Percentiles rank a stretch among this genome's conserved stretches.
Evolutionary conservation across 1,140 invertebrate genomes (phyloP).

Genomic region (Drosophila orena): DNA sequence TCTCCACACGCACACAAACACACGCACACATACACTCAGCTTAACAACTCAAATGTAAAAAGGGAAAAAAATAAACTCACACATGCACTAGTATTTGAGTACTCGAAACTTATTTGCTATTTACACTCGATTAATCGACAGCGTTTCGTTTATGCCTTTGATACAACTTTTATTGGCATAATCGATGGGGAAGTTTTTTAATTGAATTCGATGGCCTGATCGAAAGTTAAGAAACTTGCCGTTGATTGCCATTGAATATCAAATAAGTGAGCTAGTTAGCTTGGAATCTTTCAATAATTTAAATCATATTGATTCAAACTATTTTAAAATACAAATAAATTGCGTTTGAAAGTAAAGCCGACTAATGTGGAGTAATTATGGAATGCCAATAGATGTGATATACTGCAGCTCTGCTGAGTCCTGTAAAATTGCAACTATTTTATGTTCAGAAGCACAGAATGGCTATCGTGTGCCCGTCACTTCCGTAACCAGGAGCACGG

Average conservation of each 20-base stretch:
- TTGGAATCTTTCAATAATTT: not conserved
- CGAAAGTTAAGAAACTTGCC: conserved; percentile 9
- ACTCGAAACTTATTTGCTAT: conserved; percentile 54
- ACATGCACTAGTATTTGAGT: conserved; percentile 23
- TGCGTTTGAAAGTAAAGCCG: no score
- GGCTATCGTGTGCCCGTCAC: conserved; percentile 31
- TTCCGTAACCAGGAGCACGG: conserved; percentile 6
- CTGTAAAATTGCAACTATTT: conserved; percentile 19
- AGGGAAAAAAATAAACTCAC: not conserved
- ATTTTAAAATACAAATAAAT: no score
- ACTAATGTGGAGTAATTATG: conserved; percentile 1
- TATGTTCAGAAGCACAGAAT: conserved; percentile 12
- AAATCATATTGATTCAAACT: not conserved
- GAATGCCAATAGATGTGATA: conserved; percentile 6
- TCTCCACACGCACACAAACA: not conserved
- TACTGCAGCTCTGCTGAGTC: not conserved
- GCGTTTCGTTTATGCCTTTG: conserved; percentile 29
- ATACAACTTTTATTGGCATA: conserved; percentile 36
- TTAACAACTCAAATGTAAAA: conserved; percentile 2
- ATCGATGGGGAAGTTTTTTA: conserved; percentile 40
- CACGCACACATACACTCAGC: conserved; percentile 6
- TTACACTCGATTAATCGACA: conserved; percentile 48
- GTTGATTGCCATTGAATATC: not conserved
- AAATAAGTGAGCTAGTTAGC: no score
- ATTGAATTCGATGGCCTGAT: conserved; percentile 25